phyloP scores from a whole-genome alignment of 2,113 vertebrate species.

The Athene noctua region DNA sequence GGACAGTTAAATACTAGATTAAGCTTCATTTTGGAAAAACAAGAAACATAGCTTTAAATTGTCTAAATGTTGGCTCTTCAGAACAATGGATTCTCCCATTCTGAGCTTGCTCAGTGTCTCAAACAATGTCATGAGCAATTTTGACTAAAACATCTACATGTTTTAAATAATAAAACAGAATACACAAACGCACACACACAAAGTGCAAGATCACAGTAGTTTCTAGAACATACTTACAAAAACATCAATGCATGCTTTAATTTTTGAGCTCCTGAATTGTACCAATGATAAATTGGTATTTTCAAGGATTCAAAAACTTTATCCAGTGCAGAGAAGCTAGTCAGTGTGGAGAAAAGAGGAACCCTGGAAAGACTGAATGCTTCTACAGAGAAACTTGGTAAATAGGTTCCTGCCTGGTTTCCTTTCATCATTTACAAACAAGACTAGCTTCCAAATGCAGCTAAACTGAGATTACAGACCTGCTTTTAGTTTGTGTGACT shows the following conservation, averaged over 20 bases:
- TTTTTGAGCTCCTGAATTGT: neutral
- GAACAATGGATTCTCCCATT: neutral
- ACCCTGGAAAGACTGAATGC: neutral
- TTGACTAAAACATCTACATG: neutral
- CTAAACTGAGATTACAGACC: slow-evolving; percentile 9
- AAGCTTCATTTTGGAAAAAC: neutral
- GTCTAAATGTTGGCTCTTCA: neutral
- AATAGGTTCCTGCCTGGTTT: neutral
- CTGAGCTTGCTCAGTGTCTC: neutral
- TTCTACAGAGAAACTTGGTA: neutral
- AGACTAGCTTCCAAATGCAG: neutral
- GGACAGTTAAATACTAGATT: neutral
- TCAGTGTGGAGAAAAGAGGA: neutral
- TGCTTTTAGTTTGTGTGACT: neutral
- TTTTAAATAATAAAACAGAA: neutral
- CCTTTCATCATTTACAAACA: neutral
- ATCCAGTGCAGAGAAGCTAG: neutral
- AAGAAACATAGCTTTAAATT: neutral
- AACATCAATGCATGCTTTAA: neutral
- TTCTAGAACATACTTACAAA: neutral
- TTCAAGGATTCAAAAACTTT: neutral
- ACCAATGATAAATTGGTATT: neutral
- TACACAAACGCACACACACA: neutral
- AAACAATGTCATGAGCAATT: neutral
- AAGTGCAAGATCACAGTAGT: neutral